A percentile compares a stretch with the other conserved stretches of the same genome.
phyloP scores from a whole-genome alignment of 1,140 invertebrate species.

The Cryptotermes secundus region DNA sequence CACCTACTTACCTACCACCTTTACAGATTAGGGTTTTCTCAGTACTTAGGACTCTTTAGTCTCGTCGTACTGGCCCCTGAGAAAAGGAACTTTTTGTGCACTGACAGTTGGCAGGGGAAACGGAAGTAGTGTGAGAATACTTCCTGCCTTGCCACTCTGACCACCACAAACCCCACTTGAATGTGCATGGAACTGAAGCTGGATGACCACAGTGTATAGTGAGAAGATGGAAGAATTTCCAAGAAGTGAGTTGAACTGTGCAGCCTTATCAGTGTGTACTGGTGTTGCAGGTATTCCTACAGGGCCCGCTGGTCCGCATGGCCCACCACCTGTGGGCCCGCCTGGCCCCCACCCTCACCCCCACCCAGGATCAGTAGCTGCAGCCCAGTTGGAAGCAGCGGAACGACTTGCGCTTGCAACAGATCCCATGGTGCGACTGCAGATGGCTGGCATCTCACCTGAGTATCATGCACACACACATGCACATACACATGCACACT shows the following conservation, averaged over 20 bases:
- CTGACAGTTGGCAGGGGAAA: no score
- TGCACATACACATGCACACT: conserved; percentile 81
- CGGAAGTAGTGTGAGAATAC: no score
- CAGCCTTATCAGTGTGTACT: background rate
- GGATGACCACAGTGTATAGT: no score
- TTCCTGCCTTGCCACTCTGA: no score
- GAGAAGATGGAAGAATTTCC: no score
- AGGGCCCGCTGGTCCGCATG: conserved; percentile 38
- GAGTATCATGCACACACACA: conserved; percentile 82
- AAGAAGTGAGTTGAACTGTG: no score
- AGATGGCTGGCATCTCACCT: conserved; percentile 81
- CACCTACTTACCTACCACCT: background rate
- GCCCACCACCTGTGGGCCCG: conserved; percentile 25
- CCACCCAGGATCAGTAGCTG: conserved; percentile 28
- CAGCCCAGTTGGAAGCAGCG: conserved; percentile 50
- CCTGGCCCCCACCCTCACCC: conserved; percentile 31
- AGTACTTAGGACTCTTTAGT: no score
- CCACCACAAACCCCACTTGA: no score
- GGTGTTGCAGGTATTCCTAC: conserved; percentile 33
- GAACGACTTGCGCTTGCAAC: conserved; percentile 69
- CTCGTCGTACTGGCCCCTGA: no score
- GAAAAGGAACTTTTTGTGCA: no score
- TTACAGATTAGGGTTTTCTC: background rate
- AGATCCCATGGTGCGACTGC: conserved; percentile 73
- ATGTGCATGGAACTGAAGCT: no score